These are phyloP conservation scores for Xiphophorus couchianus DNA, from an alignment of 2,113 vertebrate species.

Conservation along the genomic window DNA sequence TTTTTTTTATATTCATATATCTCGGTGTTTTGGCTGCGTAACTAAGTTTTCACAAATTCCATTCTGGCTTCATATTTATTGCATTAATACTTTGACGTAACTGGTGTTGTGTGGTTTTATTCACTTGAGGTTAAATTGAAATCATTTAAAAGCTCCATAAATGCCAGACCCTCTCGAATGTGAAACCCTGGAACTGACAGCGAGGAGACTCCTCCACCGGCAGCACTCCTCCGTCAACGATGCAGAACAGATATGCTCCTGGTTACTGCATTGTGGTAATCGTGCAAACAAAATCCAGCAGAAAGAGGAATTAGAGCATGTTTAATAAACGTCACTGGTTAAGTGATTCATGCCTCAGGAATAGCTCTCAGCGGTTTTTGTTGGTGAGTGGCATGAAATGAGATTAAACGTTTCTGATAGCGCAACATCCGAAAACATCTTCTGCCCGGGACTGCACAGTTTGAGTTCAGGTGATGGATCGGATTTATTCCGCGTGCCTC, in stretches of 20 bases:
- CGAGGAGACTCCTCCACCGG: not conserved
- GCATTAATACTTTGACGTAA: not conserved
- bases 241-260: not conserved
- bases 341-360: not conserved
- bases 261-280: not conserved
- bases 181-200: too few species aligned
- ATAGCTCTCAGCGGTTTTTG: not conserved
- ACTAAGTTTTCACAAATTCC: too few species aligned
- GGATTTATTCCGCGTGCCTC: not conserved
- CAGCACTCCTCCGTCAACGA: too few species aligned
- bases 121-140: not conserved
- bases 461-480: not conserved
- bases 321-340: not conserved
- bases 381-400: conserved; percentile 4
- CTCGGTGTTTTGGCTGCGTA: too few species aligned
- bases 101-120: not conserved
- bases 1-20: too few species aligned
- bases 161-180: too few species aligned
- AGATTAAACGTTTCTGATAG: not conserved
- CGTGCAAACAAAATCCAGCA: not conserved
- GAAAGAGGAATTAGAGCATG: not conserved
- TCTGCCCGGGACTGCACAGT: not conserved
- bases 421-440: not conserved
- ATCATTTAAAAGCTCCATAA: not conserved
- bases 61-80: not conserved